Base-by-base conservation (phyloP, 2,797 vertebrate species). In the Lepus townsendii region DNA sequence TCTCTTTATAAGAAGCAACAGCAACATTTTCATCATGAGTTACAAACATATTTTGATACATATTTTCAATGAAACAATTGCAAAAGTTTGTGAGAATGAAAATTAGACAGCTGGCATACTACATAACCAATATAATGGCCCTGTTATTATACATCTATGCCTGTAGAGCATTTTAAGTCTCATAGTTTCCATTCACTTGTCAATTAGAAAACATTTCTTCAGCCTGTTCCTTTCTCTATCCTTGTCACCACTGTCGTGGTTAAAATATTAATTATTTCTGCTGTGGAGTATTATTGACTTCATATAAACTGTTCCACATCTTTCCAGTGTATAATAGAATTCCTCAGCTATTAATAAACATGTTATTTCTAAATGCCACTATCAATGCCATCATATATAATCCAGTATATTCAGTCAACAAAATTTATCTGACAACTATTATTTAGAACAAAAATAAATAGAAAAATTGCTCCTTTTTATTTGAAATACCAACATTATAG, bases 261-360 rank as follows among this genome's bases (percentile, higher is more conserved):
- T 88, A 32, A 83, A 35, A 73, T 83, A 63, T 30, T 86, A 26
- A 75, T 52, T 90, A 60, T 7, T 69, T 88, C 62, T 77, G 87
- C 20, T 73, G 54, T 13, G 2, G 14, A 26, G 7, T 72, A 35
- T 82, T 76, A 50, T n/a, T 80, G 66, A 68, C 82, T 16, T n/a
- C 2, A 80, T 80, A 30, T 66, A 79, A 65, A 14, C 4, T 60
- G 5, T 27, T 66, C 6, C 75, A 14, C 3, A n/a, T 76, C 9
- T 65, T 0, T 38, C 30, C 19, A 65, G 24, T 71, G 13, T 4
- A 89, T 93, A 8, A 93, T 65, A 78, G 38, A 69, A 91, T 19
- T 17, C 1, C 3, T 22, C 2, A 69, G 20, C 35, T 75, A 84
- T 42, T 73, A 94, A 90, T 7, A 62, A 12, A 6, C 47, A 65